Conservation (phyloP, 2,888 invertebrate genomes). For the Mesochorus sp. region DNA sequence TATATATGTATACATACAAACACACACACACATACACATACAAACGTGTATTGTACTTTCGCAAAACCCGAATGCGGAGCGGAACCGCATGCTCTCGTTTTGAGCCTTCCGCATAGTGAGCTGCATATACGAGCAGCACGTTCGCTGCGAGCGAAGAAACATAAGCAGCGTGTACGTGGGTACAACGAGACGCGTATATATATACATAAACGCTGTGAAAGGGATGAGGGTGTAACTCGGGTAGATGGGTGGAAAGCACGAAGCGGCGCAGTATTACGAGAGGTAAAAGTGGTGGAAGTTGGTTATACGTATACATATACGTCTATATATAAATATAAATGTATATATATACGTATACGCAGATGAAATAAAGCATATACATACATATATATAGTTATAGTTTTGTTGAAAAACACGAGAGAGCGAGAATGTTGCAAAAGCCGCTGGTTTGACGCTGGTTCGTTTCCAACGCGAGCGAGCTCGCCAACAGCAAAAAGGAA, state of each 20-base stretch:
- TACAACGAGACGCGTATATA: background rate
- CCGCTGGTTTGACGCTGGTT: constrained; percentile 3
- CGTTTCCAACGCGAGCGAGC: background rate
- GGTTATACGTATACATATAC: too few species aligned
- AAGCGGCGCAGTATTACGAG: constrained; percentile 11
- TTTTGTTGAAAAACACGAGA: too few species aligned
- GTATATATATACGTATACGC: too few species aligned
- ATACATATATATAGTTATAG: too few species aligned
- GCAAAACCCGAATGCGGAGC: constrained; percentile 39
- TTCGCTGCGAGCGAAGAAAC: constrained; percentile 26
- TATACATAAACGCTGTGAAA: background rate
- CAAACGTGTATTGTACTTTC: background rate
- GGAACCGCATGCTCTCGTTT: constrained; percentile 52
- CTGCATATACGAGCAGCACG: constrained; percentile 39
- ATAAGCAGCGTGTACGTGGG: background rate
- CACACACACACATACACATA: background rate
- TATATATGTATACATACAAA: too few species aligned
- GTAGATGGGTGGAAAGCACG: constrained; percentile 50
- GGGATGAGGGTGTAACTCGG: constrained; percentile 46
- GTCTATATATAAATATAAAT: too few species aligned
- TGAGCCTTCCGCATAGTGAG: constrained; percentile 44
- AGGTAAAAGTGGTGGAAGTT: constrained; percentile 22
- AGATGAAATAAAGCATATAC: too few species aligned
- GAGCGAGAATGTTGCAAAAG: background rate
- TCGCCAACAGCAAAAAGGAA: constrained; percentile 36